Evolutionary conservation across 2,797 vertebrate genomes (phyloP), one percentile per base, ranked within the genome.

Genomic region (Phaenicophaeus curvirostris): DNA sequence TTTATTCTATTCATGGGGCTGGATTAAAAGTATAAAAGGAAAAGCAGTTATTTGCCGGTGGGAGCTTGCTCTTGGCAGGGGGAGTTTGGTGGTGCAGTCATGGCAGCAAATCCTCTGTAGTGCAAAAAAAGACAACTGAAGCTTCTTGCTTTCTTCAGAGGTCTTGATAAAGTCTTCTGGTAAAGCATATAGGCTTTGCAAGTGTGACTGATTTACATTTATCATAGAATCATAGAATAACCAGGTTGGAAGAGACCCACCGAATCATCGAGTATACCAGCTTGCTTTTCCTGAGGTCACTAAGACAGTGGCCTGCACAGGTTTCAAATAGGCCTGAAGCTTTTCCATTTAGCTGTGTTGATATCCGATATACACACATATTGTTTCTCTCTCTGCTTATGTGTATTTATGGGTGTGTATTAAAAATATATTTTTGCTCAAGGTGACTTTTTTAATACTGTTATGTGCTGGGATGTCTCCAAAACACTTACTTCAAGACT

Each of bases 331-430:
- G 21, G 14, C 12, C 42, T 67, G 44, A 41, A 79, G n/a, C 5
- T 63, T 89, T 82, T 69, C 33, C 15, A 76, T 82, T 69, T 25
- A 79, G 9, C 24, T 46, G 6, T 82, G 25, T 88, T 90, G 74
- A 17, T 54, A 8, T 57, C 37, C 78, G 73, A 39, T 67, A 8
- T 2, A 8, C 4, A 11, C 11, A 5, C 16, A 7, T 14, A 6
- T 35, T 4, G 6, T 35, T 4, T 28, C 4, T 44, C 12, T 54
- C 6, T 65, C 6, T 83, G 2, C 39, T 4, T 44, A 9, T 23
- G 1, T 59, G 3, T 31, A 5, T 13, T 3, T 15, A 15, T 11
- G 6, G 46, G 12, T 31, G 16, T 62, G 0, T 39, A 4, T 33
- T 58, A 17, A 30, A 73, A 57, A 15, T 5, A 14, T 2, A 4